These are phyloP conservation scores for Agrochola litura DNA, from an alignment of 2,888 invertebrate species.

Conservation along the genomic window DNA sequence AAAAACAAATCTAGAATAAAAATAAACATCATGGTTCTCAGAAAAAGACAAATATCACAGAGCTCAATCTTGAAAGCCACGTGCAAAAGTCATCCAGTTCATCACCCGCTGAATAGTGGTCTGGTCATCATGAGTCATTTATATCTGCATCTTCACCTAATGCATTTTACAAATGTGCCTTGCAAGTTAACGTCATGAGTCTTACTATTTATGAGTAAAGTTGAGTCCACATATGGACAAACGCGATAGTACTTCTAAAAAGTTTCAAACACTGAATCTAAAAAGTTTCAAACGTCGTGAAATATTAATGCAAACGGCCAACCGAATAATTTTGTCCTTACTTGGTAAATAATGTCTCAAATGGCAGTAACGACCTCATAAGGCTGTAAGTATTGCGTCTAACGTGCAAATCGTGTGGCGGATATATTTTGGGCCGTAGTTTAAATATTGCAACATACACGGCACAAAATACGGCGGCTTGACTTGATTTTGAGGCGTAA, in stretches of 20 bases:
- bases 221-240: slow-evolving; percentile 11
- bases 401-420: slow-evolving; percentile 48
- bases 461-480: not conserved
- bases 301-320: slow-evolving; percentile 48
- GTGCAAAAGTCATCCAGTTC: slow-evolving; percentile 11
- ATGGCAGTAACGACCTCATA: slow-evolving; percentile 37
- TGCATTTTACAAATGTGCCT: slow-evolving; percentile 34
- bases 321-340: slow-evolving; percentile 45
- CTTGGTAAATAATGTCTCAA: slow-evolving; percentile 53
- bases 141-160: slow-evolving; percentile 20
- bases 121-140: slow-evolving; percentile 26
- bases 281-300: slow-evolving; percentile 39
- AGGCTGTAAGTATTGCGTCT: slow-evolving; percentile 39
- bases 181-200: not conserved
- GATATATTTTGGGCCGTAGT: slow-evolving; percentile 36
- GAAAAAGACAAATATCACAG: not conserved
- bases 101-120: slow-evolving; percentile 5
- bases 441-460: slow-evolving; percentile 29
- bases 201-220: slow-evolving; percentile 26
- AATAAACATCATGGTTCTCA: not conserved
- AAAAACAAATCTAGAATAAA: not conserved
- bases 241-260: slow-evolving; percentile 17
- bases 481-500: slow-evolving; percentile 2
- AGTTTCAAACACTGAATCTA: slow-evolving; percentile 11
- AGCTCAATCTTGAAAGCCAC: not conserved